phyloP scores from a whole-genome alignment of 2,797 vertebrate species.

The Leptoclinus maculatus region DNA sequence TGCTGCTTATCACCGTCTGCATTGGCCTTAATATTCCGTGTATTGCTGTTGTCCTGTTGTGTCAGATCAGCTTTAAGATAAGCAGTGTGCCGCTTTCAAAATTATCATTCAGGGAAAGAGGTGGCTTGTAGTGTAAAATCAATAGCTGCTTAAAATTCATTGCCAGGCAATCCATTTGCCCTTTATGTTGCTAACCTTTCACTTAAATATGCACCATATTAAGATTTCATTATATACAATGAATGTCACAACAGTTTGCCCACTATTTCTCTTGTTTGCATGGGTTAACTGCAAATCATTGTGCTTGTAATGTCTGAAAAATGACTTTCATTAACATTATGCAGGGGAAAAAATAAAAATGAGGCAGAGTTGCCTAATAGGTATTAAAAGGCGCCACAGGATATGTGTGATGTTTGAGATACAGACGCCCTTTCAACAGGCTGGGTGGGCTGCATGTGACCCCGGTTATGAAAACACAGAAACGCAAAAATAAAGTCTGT shows the following conservation, averaged over 20 bases:
- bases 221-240: conserved; percentile 91
- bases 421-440: conserved; percentile 75
- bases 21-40: conserved; percentile 53
- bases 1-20: conserved; percentile 31
- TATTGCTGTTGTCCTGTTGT: conserved; percentile 68
- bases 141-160: conserved; percentile 99
- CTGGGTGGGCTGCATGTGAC: conserved; percentile 80
- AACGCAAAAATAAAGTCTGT: conserved; percentile 50
- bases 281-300: conserved; percentile 86
- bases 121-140: conserved; percentile 96
- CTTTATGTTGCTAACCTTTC: conserved; percentile 95
- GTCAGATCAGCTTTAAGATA: conserved; percentile 83
- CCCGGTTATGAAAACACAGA: conserved; percentile 73
- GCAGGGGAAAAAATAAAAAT: conserved; percentile 48
- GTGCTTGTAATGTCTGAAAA: conserved; percentile 81
- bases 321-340: conserved; percentile 75
- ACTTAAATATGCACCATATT: conserved; percentile 91
- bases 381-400: conserved; percentile 79
- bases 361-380: conserved; percentile 69
- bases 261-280: conserved; percentile 85
- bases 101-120: conserved; percentile 90
- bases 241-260: conserved; percentile 89
- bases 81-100: conserved; percentile 90
- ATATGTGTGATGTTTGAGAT: conserved; percentile 78
- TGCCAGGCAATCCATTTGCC: conserved; percentile 99